Conservation (phyloP, 2,888 invertebrate species). For the Nebria salina region DNA sequence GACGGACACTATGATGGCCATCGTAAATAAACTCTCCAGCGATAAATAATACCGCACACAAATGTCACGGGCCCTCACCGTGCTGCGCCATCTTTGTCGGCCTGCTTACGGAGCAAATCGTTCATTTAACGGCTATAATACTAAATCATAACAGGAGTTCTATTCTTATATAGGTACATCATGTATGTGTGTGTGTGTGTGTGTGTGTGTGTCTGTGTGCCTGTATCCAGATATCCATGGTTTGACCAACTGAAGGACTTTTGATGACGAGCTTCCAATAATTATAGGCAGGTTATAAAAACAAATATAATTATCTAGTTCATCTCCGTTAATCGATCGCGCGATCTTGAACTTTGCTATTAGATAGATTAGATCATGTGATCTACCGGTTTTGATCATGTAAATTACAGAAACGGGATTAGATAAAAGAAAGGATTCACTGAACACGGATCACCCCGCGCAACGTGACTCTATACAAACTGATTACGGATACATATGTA, state of each 20-base stretch:
- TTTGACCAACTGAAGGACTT: too few species aligned
- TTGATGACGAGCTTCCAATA: background rate
- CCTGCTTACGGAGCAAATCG: conserved; percentile 31
- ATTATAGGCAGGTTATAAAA: background rate
- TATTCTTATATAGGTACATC: background rate
- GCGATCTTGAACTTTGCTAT: conserved; percentile 1
- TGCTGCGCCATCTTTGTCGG: conserved; percentile 13
- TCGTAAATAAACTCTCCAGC: conserved; percentile 31
- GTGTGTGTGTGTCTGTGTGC: conserved; percentile 14
- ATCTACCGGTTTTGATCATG: background rate
- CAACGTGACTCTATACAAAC: background rate
- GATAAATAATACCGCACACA: conserved; percentile 37
- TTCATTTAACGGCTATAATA: conserved; percentile 41
- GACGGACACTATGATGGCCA: background rate
- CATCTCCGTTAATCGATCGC: background rate
- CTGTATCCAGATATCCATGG: too few species aligned
- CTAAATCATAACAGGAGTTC: conserved; percentile 30
- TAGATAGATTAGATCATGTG: background rate
- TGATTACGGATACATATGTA: background rate
- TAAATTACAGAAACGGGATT: background rate
- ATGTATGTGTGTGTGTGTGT: conserved; percentile 13
- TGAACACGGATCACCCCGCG: background rate
- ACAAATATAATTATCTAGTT: background rate
- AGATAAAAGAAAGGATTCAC: conserved; percentile 1
- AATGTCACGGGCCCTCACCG: conserved; percentile 36